Evolutionary conservation across 2,888 invertebrate genomes (phyloP).

Genomic region (Eupithecia dodoneata): DNA sequence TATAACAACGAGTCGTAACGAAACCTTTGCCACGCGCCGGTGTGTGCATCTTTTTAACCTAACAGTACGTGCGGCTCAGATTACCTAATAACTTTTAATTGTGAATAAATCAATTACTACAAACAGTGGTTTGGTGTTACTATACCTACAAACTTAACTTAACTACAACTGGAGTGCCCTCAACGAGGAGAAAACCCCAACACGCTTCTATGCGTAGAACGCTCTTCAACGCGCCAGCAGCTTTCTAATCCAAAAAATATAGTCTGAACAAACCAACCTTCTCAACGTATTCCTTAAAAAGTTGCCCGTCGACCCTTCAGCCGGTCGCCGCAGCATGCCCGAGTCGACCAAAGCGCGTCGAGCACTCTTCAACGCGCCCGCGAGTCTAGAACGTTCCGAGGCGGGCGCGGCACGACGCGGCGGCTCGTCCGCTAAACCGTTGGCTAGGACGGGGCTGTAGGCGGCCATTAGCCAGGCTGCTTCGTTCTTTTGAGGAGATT

Average conservation of each 20-base stretch:
- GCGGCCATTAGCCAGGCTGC: conserved; percentile 96
- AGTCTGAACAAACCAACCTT: conserved; percentile 66
- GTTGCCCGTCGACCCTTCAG: conserved; percentile 90
- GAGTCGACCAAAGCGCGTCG: conserved; percentile 92
- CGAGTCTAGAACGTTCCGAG: conserved; percentile 93
- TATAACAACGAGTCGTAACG: no score
- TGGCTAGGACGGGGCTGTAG: conserved; percentile 93
- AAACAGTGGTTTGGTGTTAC: no score
- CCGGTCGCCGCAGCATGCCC: conserved; percentile 91
- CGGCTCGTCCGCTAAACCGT: conserved; percentile 90
- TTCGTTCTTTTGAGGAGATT: conserved; percentile 94
- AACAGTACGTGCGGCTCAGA: no score
- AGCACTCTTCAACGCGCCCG: conserved; percentile 94
- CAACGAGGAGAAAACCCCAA: no score
- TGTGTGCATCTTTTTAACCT: no score
- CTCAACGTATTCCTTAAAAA: conserved; percentile 95
- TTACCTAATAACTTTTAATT: no score
- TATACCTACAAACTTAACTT: no score
- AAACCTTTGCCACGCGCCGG: no score
- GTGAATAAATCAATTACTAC: no score
- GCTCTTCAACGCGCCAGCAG: no score
- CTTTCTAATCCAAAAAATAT: not conserved
- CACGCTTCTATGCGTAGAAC: no score
- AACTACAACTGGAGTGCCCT: no score
- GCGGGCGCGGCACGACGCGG: conserved; percentile 88